phyloP scores from a whole-genome alignment of 2,888 invertebrate species.

The Argyresthia albistria region DNA sequence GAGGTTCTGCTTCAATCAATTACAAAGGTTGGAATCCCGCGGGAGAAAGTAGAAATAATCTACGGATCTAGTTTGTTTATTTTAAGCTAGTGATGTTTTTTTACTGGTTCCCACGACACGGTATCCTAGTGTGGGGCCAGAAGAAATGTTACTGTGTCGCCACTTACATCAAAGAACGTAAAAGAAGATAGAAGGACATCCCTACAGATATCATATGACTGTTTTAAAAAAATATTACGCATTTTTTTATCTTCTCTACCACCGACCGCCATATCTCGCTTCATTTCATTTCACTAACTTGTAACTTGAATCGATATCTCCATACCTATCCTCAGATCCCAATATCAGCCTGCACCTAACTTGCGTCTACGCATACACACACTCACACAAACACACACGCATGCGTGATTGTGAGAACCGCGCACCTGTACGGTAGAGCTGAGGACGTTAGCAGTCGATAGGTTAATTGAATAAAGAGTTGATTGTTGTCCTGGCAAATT shows the following conservation, averaged over 20 bases:
- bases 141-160: no score
- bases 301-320: not conserved
- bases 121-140: no score
- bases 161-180: no score
- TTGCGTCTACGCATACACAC: conserved; percentile 11
- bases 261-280: not conserved
- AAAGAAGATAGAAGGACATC: no score
- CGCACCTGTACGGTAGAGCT: conserved; percentile 56
- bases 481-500: no score
- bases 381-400: conserved; percentile 15
- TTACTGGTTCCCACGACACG: no score
- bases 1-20: no score
- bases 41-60: no score
- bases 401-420: conserved; percentile 43
- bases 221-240: no score
- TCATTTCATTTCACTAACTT: not conserved
- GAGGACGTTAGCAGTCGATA: conserved; percentile 30
- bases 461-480: not conserved
- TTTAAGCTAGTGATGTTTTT: no score
- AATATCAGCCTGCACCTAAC: conserved; percentile 3
- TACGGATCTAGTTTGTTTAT: no score
- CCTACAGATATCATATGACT: no score
- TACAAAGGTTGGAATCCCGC: not conserved
- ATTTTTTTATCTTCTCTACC: not conserved
- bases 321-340: not conserved